Conservation (phyloP, 2,113 vertebrate genomes). For the Myotis lucifugus region DNA sequence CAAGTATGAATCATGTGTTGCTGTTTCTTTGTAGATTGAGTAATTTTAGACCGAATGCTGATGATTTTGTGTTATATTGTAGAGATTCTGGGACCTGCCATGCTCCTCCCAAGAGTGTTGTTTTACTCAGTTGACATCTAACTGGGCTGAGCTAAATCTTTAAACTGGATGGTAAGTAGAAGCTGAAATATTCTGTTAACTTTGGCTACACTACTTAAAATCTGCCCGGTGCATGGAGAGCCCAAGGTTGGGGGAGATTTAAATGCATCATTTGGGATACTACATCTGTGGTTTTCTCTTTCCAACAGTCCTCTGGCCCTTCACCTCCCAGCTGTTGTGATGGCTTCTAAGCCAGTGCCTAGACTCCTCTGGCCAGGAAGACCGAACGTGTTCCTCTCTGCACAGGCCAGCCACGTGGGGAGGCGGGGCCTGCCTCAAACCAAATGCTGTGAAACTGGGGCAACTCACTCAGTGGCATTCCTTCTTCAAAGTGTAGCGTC, state of each 20-base stretch:
- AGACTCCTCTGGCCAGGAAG: not conserved
- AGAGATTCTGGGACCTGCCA: not conserved
- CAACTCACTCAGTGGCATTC: not conserved
- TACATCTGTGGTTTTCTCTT: not conserved
- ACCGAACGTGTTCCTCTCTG: not conserved
- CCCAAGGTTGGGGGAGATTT: not conserved
- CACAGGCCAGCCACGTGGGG: not conserved
- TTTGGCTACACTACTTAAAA: not conserved
- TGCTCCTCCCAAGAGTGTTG: not conserved
- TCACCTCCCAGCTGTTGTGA: not conserved
- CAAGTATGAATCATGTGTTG: not conserved
- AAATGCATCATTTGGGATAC: not conserved
- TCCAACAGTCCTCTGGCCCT: not conserved
- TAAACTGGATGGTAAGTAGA: not conserved
- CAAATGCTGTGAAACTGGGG: not conserved
- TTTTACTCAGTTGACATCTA: not conserved
- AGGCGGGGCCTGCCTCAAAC: not conserved
- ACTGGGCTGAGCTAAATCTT: not conserved
- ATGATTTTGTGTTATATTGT: not conserved
- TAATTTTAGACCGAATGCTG: not conserved
- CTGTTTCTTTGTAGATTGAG: not conserved
- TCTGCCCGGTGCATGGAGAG: not conserved
- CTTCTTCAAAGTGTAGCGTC: not conserved
- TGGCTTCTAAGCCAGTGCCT: not conserved
- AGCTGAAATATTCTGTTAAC: not conserved